phyloP scores from a whole-genome alignment of 2,113 vertebrate genomes.

The Arvicanthis niloticus region DNA sequence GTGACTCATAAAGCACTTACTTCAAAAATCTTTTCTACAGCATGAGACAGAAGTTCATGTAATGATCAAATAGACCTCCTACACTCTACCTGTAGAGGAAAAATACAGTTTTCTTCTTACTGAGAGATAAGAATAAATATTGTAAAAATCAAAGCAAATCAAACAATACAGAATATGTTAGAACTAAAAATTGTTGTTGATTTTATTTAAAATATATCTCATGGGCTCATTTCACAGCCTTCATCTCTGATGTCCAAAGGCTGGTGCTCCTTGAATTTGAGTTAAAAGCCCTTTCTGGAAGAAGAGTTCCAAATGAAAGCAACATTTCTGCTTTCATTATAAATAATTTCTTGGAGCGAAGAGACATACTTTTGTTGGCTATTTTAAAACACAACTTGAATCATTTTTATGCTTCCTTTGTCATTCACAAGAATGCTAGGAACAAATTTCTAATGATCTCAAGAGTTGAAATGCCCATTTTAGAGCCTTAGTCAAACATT shows the following conservation, averaged over 20 bases:
- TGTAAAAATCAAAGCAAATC: constrained; percentile 64
- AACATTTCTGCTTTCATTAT: constrained; percentile 27
- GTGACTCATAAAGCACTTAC: constrained; percentile 27
- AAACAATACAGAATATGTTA: neutral
- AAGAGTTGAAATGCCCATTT: neutral
- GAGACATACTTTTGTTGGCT: neutral
- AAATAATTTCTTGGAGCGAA: neutral
- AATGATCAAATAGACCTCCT: constrained; percentile 1
- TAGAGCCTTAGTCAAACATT: neutral
- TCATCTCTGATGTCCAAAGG: neutral
- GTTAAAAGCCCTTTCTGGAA: neutral
- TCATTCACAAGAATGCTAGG: neutral
- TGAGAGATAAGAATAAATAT: constrained; percentile 42
- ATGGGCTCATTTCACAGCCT: neutral
- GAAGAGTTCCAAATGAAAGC: neutral
- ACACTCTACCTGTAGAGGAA: neutral
- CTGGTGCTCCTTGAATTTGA: neutral
- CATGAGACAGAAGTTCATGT: constrained; percentile 9
- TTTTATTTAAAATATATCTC: constrained; percentile 2
- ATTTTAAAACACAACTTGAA: constrained; percentile 5
- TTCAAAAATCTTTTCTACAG: constrained; percentile 11
- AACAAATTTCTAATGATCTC: neutral
- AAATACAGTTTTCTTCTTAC: constrained; percentile 10
- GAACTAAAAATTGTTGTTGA: neutral
- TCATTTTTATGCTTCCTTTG: neutral